Evolutionary conservation across 2,888 invertebrate genomes (phyloP).

Genomic region (Meta bourneti): DNA sequence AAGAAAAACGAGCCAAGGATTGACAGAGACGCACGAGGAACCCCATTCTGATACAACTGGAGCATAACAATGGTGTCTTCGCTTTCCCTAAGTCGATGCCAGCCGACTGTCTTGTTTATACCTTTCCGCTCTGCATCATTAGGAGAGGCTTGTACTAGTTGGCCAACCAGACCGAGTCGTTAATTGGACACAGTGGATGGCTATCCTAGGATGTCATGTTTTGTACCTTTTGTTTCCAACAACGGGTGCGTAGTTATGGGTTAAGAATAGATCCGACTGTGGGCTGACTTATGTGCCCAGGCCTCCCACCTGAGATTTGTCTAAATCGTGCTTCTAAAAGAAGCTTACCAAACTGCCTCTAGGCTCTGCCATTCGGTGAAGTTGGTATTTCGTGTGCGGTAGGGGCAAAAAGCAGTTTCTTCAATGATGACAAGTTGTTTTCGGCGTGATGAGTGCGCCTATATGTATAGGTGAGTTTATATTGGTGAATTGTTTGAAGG

Average conservation of each 20-base stretch:
- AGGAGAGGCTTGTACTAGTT: conserved; percentile 9
- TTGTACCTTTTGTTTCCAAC: conserved; percentile 3
- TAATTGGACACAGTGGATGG: conserved; percentile 26
- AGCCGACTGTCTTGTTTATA: not conserved
- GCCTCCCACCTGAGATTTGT: not conserved
- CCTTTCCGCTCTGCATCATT: conserved; percentile 12
- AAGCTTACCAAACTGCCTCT: too few species aligned
- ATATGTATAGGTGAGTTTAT: too few species aligned
- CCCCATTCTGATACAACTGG: conserved; percentile 28
- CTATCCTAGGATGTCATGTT: not conserved
- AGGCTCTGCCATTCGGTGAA: too few species aligned
- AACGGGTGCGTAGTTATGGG: not conserved
- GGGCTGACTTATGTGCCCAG: conserved; percentile 10
- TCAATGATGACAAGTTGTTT: too few species aligned
- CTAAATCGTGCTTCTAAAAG: too few species aligned
- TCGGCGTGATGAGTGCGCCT: too few species aligned
- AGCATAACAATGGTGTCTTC: conserved; percentile 24
- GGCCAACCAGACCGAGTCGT: conserved; percentile 8
- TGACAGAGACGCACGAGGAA: conserved; percentile 5
- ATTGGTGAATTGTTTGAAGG: too few species aligned
- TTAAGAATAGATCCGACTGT: conserved; percentile 36
- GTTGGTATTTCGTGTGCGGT: too few species aligned
- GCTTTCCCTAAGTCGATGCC: not conserved
- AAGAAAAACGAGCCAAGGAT: conserved; percentile 11
- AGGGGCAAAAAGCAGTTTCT: too few species aligned